Evolutionary conservation across 2,113 vertebrate genomes (phyloP).

Genomic region (Eolophus roseicapilla): DNA sequence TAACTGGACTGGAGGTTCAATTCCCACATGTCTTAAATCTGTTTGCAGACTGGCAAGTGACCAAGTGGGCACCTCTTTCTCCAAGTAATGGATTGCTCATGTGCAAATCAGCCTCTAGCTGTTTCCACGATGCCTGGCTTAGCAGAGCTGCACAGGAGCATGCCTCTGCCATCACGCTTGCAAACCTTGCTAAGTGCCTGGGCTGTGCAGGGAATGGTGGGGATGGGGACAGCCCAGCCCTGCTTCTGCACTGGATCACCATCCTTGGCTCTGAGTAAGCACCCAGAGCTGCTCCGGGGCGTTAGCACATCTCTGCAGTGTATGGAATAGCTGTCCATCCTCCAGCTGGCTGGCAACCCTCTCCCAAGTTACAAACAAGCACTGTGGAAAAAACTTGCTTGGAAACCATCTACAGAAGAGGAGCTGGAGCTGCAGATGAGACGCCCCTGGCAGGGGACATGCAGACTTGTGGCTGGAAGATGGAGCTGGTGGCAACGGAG

Average conservation of each 20-base stretch:
- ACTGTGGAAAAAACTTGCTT: not conserved
- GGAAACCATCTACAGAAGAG: not conserved
- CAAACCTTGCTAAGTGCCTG: rapidly evolving
- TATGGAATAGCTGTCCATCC: not conserved
- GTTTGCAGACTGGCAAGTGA: not conserved
- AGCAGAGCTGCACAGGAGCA: not conserved
- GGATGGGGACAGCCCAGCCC: not conserved
- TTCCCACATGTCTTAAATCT: conserved; percentile 28
- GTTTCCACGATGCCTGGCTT: not conserved
- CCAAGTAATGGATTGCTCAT: not conserved
- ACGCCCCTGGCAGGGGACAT: not conserved
- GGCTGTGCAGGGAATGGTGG: not conserved
- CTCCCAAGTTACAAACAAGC: not conserved
- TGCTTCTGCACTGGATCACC: not conserved
- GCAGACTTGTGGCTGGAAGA: not conserved
- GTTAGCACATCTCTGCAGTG: not conserved
- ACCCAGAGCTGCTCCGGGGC: not conserved
- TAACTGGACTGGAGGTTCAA: not conserved
- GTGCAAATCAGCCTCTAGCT: not conserved
- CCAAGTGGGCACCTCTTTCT: conserved; percentile 30
- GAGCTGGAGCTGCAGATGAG: not conserved
- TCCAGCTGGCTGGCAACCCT: not conserved
- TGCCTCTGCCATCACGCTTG: not conserved
- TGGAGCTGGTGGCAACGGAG: not conserved
- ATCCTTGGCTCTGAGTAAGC: not conserved